A percentile compares a stretch with the other conserved stretches of the same genome.
These are phyloP conservation scores for Alaudala cheleensis DNA, from an alignment of 2,113 vertebrate species.

Conservation along the genomic window DNA sequence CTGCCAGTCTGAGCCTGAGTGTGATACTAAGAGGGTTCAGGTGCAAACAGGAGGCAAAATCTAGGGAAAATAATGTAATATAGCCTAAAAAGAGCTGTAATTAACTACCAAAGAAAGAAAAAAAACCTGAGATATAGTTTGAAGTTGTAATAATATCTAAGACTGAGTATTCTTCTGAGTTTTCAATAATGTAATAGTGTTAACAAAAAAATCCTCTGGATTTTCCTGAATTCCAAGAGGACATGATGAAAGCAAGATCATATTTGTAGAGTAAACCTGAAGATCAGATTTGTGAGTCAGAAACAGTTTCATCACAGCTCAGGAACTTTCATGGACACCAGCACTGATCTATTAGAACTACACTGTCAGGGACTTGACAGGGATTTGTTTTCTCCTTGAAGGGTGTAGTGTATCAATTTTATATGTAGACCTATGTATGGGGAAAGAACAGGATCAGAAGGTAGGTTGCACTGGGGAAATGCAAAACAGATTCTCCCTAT, in stretches of 20 bases:
- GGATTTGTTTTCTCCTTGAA: not conserved
- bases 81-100: not conserved
- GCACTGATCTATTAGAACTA: not conserved
- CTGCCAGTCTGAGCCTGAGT: not conserved
- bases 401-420: not conserved
- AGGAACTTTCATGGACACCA: not conserved
- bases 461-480: not conserved
- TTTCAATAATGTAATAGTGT: not conserved
- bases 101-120: not conserved
- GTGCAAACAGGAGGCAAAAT: not conserved
- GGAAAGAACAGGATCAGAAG: not conserved
- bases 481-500: not conserved
- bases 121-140: not conserved
- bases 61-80: not conserved
- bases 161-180: not conserved
- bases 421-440: not conserved
- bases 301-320: not conserved
- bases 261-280: not conserved
- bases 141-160: not conserved
- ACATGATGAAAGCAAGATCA: not conserved
- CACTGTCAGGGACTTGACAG: rapidly evolving
- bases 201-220: not conserved
- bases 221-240: not conserved
- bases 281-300: not conserved
- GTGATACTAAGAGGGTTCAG: not conserved